Evolutionary conservation across 2,797 vertebrate genomes (phyloP), one percentile per base, ranked within the genome.

Genomic region (Pygocentrus nattereri): DNA sequence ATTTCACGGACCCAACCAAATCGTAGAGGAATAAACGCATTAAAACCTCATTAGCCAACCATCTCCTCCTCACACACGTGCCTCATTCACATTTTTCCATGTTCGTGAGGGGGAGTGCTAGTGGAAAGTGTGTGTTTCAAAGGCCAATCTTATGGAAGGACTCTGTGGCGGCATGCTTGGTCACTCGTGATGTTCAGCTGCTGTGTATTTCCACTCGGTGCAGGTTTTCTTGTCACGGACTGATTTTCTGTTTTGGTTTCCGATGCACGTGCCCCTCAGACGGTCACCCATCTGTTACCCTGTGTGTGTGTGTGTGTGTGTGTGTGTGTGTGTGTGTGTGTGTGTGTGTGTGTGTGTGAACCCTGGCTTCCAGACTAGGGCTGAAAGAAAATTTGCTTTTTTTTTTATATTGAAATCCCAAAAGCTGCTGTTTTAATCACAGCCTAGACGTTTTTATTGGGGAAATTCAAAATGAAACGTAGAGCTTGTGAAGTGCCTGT

Each of bases 161-260:
- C 50, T 27, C 34, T 5, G 50, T 79, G 74, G 67, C 15, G 2
- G 47, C 5, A 11, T 44, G 56, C 50, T 65, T 4, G 5, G 34
- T 19, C 31, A 62, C 59, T 76, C 10, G 58, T 65, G 50, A 64
- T 54, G 16, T 52, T 76, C 76, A 62, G 58, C 59, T 8, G 6
- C 59, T 76, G 81, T 52, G 56, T 12, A 11, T 73, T 74, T 85
- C 59, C 79, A 73, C n/a, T n/a, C 58, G 79, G 75, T 75, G 44
- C 80, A 78, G 64, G 72, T 68, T 69, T 50, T 81, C 56, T 72
- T 61, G 75, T 54, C 64, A 23, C 52, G 25, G 82, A 27, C 30
- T 38, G 15, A 86, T 85, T 83, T 82, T 47, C 23, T 0, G 69
- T 84, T 82, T 80, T 50, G 82, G 41, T 89, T 87, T 75, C 83